These are phyloP conservation scores for Conchocele bisecta DNA, from an alignment of 2,888 invertebrate genomes.

Conservation along the genomic window DNA sequence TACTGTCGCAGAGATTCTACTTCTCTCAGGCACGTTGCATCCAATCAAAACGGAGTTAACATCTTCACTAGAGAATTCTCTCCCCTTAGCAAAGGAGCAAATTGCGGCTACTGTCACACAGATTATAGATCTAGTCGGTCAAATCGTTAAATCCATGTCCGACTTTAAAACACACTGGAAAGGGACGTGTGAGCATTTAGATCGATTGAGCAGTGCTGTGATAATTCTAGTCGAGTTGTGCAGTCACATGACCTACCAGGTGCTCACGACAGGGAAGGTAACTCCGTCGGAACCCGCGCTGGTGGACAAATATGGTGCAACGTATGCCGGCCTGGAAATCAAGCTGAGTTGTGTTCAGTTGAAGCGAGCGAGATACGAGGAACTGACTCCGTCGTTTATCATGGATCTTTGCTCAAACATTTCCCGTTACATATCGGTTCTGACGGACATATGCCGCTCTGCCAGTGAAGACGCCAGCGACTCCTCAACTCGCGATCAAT, in stretches of 20 bases:
- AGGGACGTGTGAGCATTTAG: slow-evolving; percentile 70
- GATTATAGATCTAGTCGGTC: slow-evolving; percentile 44
- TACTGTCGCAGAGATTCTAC: slow-evolving; percentile 79
- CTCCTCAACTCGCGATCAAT: slow-evolving; percentile 73
- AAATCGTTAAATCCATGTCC: slow-evolving; percentile 43
- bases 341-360: slow-evolving; percentile 75
- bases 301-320: slow-evolving; percentile 77
- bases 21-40: slow-evolving; percentile 77
- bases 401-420: slow-evolving; percentile 77
- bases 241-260: slow-evolving; percentile 77
- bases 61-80: slow-evolving; percentile 34
- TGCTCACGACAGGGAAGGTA: slow-evolving; percentile 63
- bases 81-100: slow-evolving; percentile 49
- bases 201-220: slow-evolving; percentile 74
- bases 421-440: slow-evolving; percentile 73
- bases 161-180: slow-evolving; percentile 63
- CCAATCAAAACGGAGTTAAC: slow-evolving; percentile 75
- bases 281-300: slow-evolving; percentile 62
- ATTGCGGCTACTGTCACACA: slow-evolving; percentile 38
- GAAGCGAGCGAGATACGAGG: slow-evolving; percentile 70
- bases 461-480: slow-evolving; percentile 72
- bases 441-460: slow-evolving; percentile 76
- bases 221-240: slow-evolving; percentile 77
- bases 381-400: slow-evolving; percentile 74
- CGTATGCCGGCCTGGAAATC: slow-evolving; percentile 78